Evolutionary conservation across 2,888 invertebrate genomes (phyloP), one percentile per base, ranked within the genome.

Genomic region (Eledona agricola): DNA sequence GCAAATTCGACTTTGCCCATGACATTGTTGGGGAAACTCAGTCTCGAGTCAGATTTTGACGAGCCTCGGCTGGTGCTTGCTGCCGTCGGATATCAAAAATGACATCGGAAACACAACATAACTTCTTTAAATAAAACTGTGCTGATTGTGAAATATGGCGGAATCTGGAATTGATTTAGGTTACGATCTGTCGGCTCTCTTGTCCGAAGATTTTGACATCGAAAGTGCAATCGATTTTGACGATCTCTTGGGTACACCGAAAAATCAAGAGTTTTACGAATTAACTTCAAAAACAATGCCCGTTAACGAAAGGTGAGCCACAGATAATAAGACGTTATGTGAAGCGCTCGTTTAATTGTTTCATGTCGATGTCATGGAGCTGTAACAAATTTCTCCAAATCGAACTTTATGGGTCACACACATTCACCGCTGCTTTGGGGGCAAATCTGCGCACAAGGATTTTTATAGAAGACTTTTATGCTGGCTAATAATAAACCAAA

Each of bases 131-230:
- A 37, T 26, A 37, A 50, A 52, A 51, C 37, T 43, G 43, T 50
- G 50, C 37, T 13, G 31, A 31, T 38, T 42, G 19, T 38, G 40
- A 55, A 74, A 55, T 40, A 81, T 80, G 80, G 78, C 80, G 46
- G 85, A 85, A 67, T 84, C 84, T 26, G 85, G 85, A 16, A 82
- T 85, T 59, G 85, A 85, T 73, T 77, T 85, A 71, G 84, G 83
- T 55, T 85, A 83, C 67, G 85, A 85, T 73, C 77, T 85, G 59
- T 77, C 79, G 54, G 80, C 83, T 54, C 77, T 81, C 40, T 63
- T 74, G 29, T 74, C 77, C 34, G 77, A 75, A 45, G 79, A 79
- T 62, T 75, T 80, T 57, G 79, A 79, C 61, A 72, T 78, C 52
- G 79, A 80, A 63, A 77, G 77, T 69, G 74, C 77, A 60, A 74